Conservation (phyloP, 2,113 vertebrate genomes). For the Sphyrna mokarran region DNA sequence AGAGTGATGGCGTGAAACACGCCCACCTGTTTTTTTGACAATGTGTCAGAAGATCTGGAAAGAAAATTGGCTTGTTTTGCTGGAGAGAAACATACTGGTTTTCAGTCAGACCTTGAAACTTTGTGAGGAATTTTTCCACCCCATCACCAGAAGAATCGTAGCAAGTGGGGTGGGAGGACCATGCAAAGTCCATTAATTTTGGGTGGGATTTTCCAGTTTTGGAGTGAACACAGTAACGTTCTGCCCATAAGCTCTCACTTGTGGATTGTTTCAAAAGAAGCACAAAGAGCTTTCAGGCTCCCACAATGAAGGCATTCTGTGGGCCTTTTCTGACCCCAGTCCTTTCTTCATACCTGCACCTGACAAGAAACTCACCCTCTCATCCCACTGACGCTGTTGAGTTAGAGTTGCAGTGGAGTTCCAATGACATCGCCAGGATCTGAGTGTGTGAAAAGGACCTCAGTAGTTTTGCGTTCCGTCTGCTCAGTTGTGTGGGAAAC, state of each 20-base stretch:
- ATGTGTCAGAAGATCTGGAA: too few relatives aligned
- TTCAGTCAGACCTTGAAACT: too few relatives aligned
- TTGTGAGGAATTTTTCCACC: too few relatives aligned
- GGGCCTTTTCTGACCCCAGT: not conserved
- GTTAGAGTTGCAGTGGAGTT: not conserved
- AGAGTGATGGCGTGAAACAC: too few relatives aligned
- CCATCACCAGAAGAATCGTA: too few relatives aligned
- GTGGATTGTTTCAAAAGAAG: not conserved
- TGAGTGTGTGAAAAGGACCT: not conserved
- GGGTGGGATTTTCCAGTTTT: too few relatives aligned
- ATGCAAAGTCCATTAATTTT: too few relatives aligned
- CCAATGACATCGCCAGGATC: not conserved
- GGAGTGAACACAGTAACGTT: too few relatives aligned
- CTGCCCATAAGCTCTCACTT: not conserved
- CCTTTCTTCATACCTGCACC: not conserved
- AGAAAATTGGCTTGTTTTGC: too few relatives aligned
- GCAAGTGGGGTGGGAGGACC: too few relatives aligned
- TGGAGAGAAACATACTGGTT: too few relatives aligned
- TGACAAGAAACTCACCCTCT: not conserved
- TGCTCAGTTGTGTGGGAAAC: not conserved
- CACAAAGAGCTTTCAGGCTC: not conserved
- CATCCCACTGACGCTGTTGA: not conserved
- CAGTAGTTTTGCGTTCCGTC: not conserved
- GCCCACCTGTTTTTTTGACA: too few relatives aligned
- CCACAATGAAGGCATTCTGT: not conserved